Percentiles rank a stretch among this genome's conserved stretches.
Conservation (phyloP, 2,113 vertebrate genomes). For the Scatophagus argus region DNA sequence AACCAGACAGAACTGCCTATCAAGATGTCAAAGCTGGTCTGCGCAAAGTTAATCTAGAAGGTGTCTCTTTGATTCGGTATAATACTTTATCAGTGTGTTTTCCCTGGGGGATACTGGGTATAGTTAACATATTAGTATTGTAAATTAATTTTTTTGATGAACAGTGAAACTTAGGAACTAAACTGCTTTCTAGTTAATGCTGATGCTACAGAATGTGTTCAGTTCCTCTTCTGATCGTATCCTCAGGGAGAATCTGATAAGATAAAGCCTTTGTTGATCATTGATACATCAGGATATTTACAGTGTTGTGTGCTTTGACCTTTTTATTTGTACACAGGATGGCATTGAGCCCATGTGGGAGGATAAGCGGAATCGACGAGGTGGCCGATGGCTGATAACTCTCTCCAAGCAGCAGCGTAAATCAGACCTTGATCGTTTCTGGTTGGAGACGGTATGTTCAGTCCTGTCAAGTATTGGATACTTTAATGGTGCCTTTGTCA, state of each 20-base stretch:
- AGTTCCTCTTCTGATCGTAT: not conserved
- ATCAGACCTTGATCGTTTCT: conserved; percentile 96
- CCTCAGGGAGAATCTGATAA: not conserved
- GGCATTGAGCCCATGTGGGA: conserved; percentile 99
- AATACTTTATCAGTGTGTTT: not conserved
- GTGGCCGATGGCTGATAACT: conserved; percentile 97
- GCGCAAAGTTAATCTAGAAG: not conserved
- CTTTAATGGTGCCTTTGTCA: not conserved
- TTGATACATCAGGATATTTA: not conserved
- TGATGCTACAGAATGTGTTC: not conserved
- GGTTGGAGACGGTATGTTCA: conserved; percentile 94
- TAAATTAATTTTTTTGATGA: not conserved
- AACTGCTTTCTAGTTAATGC: too few relatives aligned
- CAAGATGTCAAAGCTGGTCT: not conserved
- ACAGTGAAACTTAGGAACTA: not conserved
- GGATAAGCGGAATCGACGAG: conserved; percentile 94
- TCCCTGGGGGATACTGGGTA: too few relatives aligned
- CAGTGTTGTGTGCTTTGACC: not conserved
- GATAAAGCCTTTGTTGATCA: not conserved
- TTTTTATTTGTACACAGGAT: conserved; percentile 84
- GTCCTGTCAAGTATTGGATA: not conserved
- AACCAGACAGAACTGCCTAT: not conserved
- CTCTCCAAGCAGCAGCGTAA: conserved; percentile 96
- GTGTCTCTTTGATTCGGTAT: not conserved
- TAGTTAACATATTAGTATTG: not conserved